phyloP scores from a whole-genome alignment of 2,888 invertebrate genomes.

The Caenorhabditis plicata region DNA sequence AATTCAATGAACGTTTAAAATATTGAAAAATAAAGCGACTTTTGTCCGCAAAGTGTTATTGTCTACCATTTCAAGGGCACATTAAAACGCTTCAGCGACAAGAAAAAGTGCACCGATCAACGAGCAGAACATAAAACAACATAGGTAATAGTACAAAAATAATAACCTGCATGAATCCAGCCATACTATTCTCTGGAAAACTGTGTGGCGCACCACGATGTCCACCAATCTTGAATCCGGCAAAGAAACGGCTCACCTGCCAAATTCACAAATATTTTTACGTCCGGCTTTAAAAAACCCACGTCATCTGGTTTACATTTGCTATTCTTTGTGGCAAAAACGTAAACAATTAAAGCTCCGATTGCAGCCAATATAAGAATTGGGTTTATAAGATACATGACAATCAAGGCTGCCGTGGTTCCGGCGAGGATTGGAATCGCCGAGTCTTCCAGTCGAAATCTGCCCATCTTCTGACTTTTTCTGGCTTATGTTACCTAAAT shows the following conservation, averaged over 20 bases:
- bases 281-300: neutral
- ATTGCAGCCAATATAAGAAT: constrained; percentile 16
- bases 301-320: constrained; percentile 22
- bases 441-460: constrained; percentile 32
- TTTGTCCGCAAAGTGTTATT: too few relatives aligned
- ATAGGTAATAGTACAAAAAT: neutral
- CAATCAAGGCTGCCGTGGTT: constrained; percentile 12
- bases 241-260: constrained; percentile 57
- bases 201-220: constrained; percentile 60
- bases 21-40: too few relatives aligned
- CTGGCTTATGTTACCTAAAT: too few relatives aligned
- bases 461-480: too few relatives aligned
- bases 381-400: constrained; percentile 26
- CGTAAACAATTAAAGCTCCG: constrained; percentile 9
- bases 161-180: constrained; percentile 53
- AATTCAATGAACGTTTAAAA: too few relatives aligned
- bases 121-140: too few relatives aligned
- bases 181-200: constrained; percentile 62
- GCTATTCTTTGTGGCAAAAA: constrained; percentile 26
- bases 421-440: constrained; percentile 15
- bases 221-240: constrained; percentile 59
- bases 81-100: too few relatives aligned
- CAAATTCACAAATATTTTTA: neutral
- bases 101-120: too few relatives aligned
- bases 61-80: too few relatives aligned